These are phyloP conservation scores for Gorsachius magnificus DNA, from an alignment of 2,797 vertebrate species.

Conservation along the genomic window DNA sequence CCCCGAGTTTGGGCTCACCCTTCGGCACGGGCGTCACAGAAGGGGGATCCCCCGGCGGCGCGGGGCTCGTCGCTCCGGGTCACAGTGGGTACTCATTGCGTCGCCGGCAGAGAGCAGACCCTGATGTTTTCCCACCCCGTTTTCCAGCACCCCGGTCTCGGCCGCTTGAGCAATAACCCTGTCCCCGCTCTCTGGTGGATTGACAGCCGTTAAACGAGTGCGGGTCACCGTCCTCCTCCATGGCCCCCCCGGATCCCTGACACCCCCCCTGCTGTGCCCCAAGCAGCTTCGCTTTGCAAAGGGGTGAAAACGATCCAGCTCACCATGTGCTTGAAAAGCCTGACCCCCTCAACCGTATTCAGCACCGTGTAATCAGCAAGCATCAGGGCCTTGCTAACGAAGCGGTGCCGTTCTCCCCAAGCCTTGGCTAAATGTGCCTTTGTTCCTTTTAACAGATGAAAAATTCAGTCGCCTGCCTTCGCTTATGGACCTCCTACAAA, in stretches of 20 bases:
- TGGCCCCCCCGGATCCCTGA: background rate
- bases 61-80: fast-evolving
- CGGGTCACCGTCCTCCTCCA: background rate
- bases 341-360: background rate
- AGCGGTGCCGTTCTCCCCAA: background rate
- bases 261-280: fast-evolving
- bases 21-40: fast-evolving
- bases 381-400: background rate
- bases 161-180: background rate
- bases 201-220: background rate
- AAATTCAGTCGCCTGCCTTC: background rate
- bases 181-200: fast-evolving
- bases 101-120: background rate
- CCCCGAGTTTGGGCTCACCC: background rate
- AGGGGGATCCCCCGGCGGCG: background rate
- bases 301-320: background rate
- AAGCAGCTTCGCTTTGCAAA: background rate
- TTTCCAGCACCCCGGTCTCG: background rate
- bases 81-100: fast-evolving
- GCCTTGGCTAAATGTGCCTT: background rate
- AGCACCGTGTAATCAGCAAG: slow-evolving; percentile 26
- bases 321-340: background rate
- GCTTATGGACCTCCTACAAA: background rate
- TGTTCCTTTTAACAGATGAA: slow-evolving; percentile 1
- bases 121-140: background rate